Percentiles rank a stretch among this genome's conserved stretches.
Conservation (phyloP, 2,797 vertebrate genomes). For the Eulemur rubriventer region DNA sequence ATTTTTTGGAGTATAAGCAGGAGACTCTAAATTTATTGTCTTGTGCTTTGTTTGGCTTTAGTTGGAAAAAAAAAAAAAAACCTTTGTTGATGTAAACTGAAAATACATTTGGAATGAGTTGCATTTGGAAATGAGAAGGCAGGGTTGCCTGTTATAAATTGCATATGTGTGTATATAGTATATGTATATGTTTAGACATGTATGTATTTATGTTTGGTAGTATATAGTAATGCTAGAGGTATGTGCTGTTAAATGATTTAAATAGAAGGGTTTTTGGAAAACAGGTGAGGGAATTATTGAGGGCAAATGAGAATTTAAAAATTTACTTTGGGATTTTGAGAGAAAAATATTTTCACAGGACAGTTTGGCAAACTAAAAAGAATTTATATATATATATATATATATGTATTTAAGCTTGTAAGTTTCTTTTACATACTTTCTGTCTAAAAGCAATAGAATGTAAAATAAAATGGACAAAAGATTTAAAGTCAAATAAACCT, state of each 20-base stretch:
- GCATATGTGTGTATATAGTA: not conserved
- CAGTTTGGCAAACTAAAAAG: not conserved
- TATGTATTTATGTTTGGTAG: not conserved
- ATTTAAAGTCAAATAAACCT: slow-evolving; percentile 29
- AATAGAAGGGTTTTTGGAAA: slow-evolving; percentile 16
- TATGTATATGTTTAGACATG: not conserved
- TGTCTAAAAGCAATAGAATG: not conserved
- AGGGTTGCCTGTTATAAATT: not conserved
- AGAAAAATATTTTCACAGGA: slow-evolving; percentile 31
- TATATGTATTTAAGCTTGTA: not conserved
- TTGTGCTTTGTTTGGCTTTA: slow-evolving; percentile 62
- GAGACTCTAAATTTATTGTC: slow-evolving; percentile 70
- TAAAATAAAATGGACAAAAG: not conserved
- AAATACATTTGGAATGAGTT: not conserved
- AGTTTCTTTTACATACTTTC: not conserved
- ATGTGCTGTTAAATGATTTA: slow-evolving; percentile 65
- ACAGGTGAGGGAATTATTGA: not conserved
- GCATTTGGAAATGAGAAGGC: not conserved
- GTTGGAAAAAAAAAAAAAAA: not conserved
- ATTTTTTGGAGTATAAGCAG: slow-evolving; percentile 72
- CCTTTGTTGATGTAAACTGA: not conserved
- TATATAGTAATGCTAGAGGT: not conserved
- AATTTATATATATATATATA: not conserved
- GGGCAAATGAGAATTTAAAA: slow-evolving; percentile 49
- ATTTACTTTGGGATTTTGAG: slow-evolving; percentile 46